Percentiles rank a stretch among this genome's conserved stretches.
These are phyloP conservation scores for Venturia canescens DNA, from an alignment of 1,140 invertebrate species.

Conservation along the genomic window DNA sequence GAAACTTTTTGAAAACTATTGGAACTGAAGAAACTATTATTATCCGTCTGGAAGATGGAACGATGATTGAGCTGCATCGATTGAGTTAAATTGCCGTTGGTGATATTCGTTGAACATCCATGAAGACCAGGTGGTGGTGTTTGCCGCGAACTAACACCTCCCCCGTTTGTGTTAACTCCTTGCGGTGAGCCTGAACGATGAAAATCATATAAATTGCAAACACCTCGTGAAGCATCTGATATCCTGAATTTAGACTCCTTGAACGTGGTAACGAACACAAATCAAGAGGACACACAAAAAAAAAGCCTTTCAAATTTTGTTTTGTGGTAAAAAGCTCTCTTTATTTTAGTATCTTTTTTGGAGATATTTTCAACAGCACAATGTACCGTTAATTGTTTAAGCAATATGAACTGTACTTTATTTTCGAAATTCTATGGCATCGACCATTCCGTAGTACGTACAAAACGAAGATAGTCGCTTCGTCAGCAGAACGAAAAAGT, in stretches of 20 bases:
- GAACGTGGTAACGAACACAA: not conserved
- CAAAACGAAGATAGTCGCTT: not conserved
- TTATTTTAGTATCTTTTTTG: conserved; percentile 57
- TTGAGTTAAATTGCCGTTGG: conserved; percentile 60
- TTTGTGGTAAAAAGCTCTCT: conserved; percentile 51
- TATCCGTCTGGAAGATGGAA: conserved; percentile 77
- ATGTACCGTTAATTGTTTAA: conserved; percentile 32
- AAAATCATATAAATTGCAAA: not conserved
- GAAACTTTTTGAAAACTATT: conserved; percentile 77
- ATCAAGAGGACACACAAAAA: not conserved
- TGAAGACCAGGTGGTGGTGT: conserved; percentile 61
- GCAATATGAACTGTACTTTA: not conserved
- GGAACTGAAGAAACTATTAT: conserved; percentile 79
- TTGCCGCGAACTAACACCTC: conserved; percentile 52
- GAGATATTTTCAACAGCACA: not conserved
- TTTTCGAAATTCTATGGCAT: not conserved
- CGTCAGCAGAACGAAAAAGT: not conserved
- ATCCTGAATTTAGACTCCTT: not conserved
- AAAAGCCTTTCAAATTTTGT: conserved; percentile 30
- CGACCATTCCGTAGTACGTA: not conserved
- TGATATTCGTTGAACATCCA: conserved; percentile 31
- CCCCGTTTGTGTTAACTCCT: conserved; percentile 65
- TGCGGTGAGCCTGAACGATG: conserved; percentile 31
- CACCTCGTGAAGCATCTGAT: not conserved
- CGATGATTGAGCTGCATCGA: conserved; percentile 73